A percentile compares a stretch with the other conserved stretches of the same genome.
phyloP scores from a whole-genome alignment of 2,113 vertebrate species.

The Mus musculus region GRCm39 chr1:154212501-154213000 shows the following conservation, averaged over 20 bases:
- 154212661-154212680: not conserved
- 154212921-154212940: not conserved
- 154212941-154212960: not conserved
- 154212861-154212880: not conserved
- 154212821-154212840: not conserved
- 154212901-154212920: not conserved
- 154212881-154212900: not conserved
- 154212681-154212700: not conserved
- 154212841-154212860: not conserved
- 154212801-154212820: not conserved
- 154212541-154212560: not conserved
- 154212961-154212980: not conserved
- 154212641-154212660: not conserved
- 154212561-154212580: not conserved
- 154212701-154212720: not conserved
- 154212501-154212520: not conserved
- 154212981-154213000: not conserved
- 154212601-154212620: not conserved
- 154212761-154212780: not conserved
- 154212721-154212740: not conserved
- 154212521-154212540: not conserved
- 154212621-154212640: not conserved
- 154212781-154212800: not conserved
- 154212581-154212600: not conserved
- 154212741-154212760: not conserved